phyloP scores from a whole-genome alignment of 2,113 vertebrate genomes.

The Pimephales promelas region DNA sequence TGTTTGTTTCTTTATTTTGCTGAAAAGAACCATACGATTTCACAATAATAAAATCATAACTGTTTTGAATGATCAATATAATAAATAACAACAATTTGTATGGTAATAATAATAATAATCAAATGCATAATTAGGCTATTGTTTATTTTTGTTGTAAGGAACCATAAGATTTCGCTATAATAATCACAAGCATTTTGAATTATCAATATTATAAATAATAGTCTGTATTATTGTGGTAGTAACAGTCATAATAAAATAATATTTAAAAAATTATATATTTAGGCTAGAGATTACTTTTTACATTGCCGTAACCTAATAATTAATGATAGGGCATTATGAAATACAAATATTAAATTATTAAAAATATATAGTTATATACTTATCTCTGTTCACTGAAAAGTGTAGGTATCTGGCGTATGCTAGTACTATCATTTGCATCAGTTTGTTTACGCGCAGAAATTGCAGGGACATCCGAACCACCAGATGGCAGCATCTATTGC shows the following conservation, averaged over 20 bases:
- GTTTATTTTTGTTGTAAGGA: neutral
- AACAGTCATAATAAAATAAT: too few species aligned
- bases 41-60: neutral
- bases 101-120: neutral
- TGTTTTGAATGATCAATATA: neutral
- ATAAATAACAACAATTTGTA: neutral
- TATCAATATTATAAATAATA: neutral
- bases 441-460: neutral
- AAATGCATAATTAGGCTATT: neutral
- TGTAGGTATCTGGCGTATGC: neutral
- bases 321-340: too few species aligned
- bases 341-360: neutral
- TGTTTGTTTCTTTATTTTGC: neutral
- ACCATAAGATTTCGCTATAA: neutral
- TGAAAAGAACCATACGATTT: neutral
- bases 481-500: conserved; percentile 25
- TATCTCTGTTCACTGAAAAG: neutral
- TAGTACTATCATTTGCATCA: conserved; percentile 4
- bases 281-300: too few species aligned
- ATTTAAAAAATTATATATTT: too few species aligned
- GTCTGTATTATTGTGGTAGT: neutral
- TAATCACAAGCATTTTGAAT: neutral
- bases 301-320: too few species aligned
- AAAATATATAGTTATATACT: neutral
- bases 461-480: neutral